A percentile compares a stretch with the other conserved stretches of the same genome.
These are phyloP conservation scores for Phania funesta DNA, from an alignment of 2,888 invertebrate species.

Conservation along the genomic window DNA sequence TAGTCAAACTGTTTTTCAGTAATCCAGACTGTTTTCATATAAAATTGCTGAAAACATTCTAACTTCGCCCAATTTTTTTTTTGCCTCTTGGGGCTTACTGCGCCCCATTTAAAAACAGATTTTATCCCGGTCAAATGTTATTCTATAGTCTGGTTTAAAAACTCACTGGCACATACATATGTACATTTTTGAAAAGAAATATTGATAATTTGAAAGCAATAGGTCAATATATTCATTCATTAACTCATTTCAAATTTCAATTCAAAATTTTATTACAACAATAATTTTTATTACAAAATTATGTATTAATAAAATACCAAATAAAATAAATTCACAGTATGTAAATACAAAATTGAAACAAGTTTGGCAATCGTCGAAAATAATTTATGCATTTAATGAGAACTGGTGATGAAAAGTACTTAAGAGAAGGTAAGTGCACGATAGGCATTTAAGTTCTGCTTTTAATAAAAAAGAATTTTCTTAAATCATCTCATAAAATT, in stretches of 20 bases:
- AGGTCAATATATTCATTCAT: constrained; percentile 5
- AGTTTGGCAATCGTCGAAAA: constrained; percentile 6
- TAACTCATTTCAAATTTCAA: neutral
- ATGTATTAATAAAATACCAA: neutral
- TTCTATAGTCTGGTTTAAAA: no score
- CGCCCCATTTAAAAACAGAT: no score
- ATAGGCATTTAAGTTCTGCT: neutral
- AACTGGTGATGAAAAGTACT: constrained; percentile 1
- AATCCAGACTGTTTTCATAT: no score
- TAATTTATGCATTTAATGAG: constrained; percentile 1
- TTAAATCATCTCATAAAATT: neutral
- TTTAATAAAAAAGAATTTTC: neutral
- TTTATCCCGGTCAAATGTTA: no score
- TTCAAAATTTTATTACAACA: neutral
- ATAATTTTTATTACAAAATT: neutral
- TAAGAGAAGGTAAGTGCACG: neutral
- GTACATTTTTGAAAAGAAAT: neutral
- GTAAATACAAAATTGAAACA: constrained; percentile 5
- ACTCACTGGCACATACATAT: no score
- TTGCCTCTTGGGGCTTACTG: no score
- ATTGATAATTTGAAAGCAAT: neutral
- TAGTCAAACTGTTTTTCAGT: no score
- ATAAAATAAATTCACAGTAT: constrained; percentile 1
- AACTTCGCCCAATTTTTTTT: no score
- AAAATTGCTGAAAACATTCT: no score